Base-by-base conservation (phyloP, 2,888 invertebrate genomes). In the Pogonocherus hispidulus region DNA sequence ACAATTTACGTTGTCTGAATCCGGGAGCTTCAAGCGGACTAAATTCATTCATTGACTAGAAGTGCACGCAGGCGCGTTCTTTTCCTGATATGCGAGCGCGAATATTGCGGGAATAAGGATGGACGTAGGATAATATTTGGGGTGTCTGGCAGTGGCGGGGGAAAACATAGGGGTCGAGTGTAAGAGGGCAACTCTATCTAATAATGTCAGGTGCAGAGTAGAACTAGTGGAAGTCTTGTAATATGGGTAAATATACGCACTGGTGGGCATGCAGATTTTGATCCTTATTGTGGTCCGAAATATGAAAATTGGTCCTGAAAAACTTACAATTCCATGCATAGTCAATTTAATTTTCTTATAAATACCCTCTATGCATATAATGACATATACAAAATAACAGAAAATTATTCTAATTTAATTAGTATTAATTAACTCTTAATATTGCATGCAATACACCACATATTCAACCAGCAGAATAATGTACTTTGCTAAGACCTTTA, bases 31-130 rank as follows among this genome's bases (percentile, higher is more conserved):
- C 57, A 63, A 27, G 32, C 62, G 62, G 54, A 70, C 70, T 67
- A 55, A 65, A 67, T 70, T 70, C 70, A 67, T 70, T 70, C 70
- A 70, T 67, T 67, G 70, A 67, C 70, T 60, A 46, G 59, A 56
- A 47, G 44, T 35, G n/a, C 52, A 54, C 67, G 67, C 70, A 66
- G 55, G 57, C 67, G 67, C 70, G 20, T 55, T 22, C 3, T 5
- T 16, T 1, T 22, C n/a, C 55, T 18, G 55, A 55, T 27, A 37
- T n/a, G 55, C 37, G 55, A 55, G 55, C 41, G 16, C 14, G 47
- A 47, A 47, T 16, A 37, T 41, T 55, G 57, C 19, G 14, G 57
- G 57, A 57, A 57, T 57, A 57, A 46, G 57, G 57, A 57, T 44
- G 46, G 46, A 57, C 41, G 44, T 23, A 46, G 44, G 55, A 55